Base-by-base conservation (phyloP, 2,113 vertebrate species). In the Albula goreensis region DNA sequence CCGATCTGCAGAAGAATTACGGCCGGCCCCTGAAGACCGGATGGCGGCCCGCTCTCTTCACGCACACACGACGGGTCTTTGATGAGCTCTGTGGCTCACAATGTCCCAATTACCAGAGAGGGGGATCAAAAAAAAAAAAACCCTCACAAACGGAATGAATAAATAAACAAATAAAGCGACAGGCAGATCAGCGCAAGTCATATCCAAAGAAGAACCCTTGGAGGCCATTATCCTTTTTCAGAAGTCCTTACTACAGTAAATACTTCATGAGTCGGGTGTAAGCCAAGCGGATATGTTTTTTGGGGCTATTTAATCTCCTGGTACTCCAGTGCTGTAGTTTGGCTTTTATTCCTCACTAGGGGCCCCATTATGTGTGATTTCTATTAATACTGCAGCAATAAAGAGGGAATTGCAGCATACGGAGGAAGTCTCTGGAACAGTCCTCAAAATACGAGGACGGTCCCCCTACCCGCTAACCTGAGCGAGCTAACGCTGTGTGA, bases 321-420 rank as follows among this genome's bases (percentile, higher is more conserved):
- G 80, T 81, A 52, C 51, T 81, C 50, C 80, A 51, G 80, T 81
- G 80, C 50, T 81, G 50, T 81, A 81, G 31, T 51, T 22, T 4
- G 17, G 51, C n/a, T 51, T 12, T 15, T 81, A n/a, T 19, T 17
- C 48, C 51, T 50, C 80, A 81, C 17, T 81, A 41, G 80, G 49
- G 80, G 80, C 49, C 80, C n/a, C 15, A 51, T 81, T 51, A 81
- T n/a, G 80, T 48, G 19, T 81, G 7, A 6, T 50, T 81, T 81
- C 50, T 41, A 41, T 81, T 51, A 81, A 81, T 81, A 51, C 51
- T 12, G 49, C 4, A 50, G 50, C 49, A 22, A 51, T 50, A 50
- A 11, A 51, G 50, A 51, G 80, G 49, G 49, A 81, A 51, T 9
- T 81, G 12, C 19, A 50, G 51, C 51, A 13, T 9, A 81, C n/a